phyloP scores from a whole-genome alignment of 2,888 invertebrate genomes.

The Drosophila aldrichi region DNA sequence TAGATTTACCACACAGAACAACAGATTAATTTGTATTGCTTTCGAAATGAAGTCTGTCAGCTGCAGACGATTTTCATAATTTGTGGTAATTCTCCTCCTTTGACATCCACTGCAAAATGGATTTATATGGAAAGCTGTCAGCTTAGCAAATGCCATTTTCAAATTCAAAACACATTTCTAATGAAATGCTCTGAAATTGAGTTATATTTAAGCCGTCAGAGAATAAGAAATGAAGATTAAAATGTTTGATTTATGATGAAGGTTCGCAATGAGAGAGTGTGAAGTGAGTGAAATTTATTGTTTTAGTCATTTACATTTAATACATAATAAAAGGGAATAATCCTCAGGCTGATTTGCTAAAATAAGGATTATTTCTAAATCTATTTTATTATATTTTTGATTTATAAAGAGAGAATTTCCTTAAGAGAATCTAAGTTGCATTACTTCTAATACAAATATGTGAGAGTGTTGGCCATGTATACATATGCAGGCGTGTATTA shows the following conservation, averaged over 20 bases:
- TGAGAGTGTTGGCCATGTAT: not conserved
- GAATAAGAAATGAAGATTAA: not conserved
- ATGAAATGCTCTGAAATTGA: constrained; percentile 2
- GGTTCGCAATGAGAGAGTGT: not conserved
- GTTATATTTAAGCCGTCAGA: not conserved
- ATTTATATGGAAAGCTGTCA: constrained; percentile 4
- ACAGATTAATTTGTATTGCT: constrained; percentile 46
- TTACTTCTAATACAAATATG: not conserved
- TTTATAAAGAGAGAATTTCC: too few species aligned
- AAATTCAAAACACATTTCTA: not conserved
- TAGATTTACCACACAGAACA: constrained; percentile 26
- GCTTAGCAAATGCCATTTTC: constrained; percentile 6
- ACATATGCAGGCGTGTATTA: too few species aligned
- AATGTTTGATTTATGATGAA: not conserved
- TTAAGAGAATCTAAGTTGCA: not conserved
- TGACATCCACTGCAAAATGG: constrained; percentile 19
- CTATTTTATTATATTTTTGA: too few species aligned
- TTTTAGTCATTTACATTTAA: not conserved
- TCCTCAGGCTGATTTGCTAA: not conserved
- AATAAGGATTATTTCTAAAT: too few species aligned
- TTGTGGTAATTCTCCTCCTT: constrained; percentile 19
- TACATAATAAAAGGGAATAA: not conserved
- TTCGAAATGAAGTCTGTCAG: constrained; percentile 14
- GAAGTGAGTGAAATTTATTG: not conserved
- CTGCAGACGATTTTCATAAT: constrained; percentile 29